Evolutionary conservation across 2,113 vertebrate genomes (phyloP).

Genomic region (Corvus hawaiiensis): DNA sequence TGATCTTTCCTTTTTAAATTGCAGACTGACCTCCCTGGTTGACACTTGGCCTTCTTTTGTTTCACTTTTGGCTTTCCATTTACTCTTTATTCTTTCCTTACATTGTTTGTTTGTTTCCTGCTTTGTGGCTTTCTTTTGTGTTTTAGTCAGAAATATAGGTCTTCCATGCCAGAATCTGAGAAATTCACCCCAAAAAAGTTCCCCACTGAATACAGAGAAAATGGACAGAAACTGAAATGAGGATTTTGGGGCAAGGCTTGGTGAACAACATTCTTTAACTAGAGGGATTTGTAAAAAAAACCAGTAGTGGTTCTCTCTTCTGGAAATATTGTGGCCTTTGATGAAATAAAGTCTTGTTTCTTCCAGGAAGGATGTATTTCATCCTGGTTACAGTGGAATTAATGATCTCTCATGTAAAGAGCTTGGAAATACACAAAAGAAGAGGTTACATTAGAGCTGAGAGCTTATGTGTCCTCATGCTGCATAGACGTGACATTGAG

Average conservation of each 20-base stretch:
- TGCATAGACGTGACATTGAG: background rate
- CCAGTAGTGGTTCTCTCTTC: background rate
- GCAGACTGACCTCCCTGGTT: background rate
- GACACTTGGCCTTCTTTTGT: background rate
- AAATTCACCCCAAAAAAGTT: background rate
- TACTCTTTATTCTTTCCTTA: background rate
- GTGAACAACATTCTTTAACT: background rate
- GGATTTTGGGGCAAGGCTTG: background rate
- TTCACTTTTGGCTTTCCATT: background rate
- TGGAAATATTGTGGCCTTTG: background rate
- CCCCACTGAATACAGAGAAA: background rate
- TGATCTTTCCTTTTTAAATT: background rate
- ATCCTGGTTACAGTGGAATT: background rate
- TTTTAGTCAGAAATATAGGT: background rate
- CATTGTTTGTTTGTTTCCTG: background rate
- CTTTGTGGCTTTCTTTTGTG: background rate
- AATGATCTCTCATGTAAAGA: background rate
- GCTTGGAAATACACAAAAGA: background rate
- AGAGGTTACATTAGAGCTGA: background rate
- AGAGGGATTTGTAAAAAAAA: background rate
- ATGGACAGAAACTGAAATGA: background rate
- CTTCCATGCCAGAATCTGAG: background rate
- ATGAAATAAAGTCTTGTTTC: background rate
- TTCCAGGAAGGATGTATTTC: background rate
- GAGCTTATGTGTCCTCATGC: background rate